Percentiles rank a stretch among this genome's conserved stretches.
phyloP scores from a whole-genome alignment of 2,797 vertebrate genomes.

The Muscicapa comitata region DNA sequence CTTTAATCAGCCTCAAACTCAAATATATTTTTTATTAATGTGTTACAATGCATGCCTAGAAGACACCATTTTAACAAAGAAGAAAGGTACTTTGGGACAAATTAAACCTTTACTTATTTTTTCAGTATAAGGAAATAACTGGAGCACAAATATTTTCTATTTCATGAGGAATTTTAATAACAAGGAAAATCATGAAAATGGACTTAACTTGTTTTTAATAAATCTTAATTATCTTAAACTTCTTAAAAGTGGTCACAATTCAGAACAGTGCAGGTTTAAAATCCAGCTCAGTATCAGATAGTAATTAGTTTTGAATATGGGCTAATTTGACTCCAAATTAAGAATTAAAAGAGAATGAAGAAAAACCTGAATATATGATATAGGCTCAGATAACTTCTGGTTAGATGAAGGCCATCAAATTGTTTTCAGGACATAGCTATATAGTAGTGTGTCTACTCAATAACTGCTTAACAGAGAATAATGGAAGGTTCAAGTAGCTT shows the following conservation, averaged over 20 bases:
- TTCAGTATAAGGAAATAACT: neutral
- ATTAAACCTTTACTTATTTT: neutral
- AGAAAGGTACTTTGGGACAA: neutral
- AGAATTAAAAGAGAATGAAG: neutral
- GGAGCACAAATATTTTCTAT: neutral
- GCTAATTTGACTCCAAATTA: neutral
- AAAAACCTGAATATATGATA: neutral
- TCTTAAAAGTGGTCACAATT: neutral
- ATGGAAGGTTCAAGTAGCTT: neutral
- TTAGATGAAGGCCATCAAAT: neutral
- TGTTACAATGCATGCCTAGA: neutral
- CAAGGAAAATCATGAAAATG: neutral
- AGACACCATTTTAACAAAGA: neutral
- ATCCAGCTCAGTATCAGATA: neutral
- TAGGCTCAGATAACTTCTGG: neutral
- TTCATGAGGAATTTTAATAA: neutral
- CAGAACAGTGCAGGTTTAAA: neutral
- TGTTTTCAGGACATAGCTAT: neutral
- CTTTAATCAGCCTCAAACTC: conserved; percentile 32
- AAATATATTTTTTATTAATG: conserved; percentile 32
- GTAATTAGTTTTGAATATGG: neutral
- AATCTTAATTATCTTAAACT: neutral
- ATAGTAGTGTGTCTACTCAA: neutral
- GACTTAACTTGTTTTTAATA: neutral
- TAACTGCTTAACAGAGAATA: neutral